A percentile compares a stretch with the other conserved stretches of the same genome.
Evolutionary conservation across 2,113 vertebrate genomes (phyloP).

Genomic region (Poeciliopsis retropinna): DNA sequence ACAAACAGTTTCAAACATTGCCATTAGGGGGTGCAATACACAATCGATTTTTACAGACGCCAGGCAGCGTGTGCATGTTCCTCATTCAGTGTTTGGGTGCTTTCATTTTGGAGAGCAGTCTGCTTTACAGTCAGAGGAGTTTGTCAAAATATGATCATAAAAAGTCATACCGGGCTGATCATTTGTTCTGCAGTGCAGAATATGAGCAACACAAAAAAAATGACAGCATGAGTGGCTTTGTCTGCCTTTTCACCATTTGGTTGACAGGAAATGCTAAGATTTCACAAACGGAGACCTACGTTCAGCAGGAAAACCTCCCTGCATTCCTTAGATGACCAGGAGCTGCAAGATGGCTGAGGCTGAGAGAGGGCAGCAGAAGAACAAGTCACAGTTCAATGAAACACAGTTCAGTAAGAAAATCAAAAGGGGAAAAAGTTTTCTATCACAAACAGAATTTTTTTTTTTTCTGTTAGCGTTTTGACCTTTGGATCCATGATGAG

Average conservation of each 20-base stretch:
- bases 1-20: background rate
- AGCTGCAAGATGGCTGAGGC: background rate
- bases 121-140: too few relatives aligned
- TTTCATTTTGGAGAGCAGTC: background rate
- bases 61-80: background rate
- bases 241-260: background rate
- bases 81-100: background rate
- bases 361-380: too few relatives aligned
- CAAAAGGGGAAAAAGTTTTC: too few relatives aligned
- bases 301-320: background rate
- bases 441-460: too few relatives aligned
- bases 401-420: too few relatives aligned
- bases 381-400: too few relatives aligned
- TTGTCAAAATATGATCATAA: background rate
- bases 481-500: too few relatives aligned
- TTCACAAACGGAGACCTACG: background rate
- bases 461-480: too few relatives aligned
- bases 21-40: background rate
- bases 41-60: background rate
- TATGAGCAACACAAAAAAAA: background rate
- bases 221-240: background rate
- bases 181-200: background rate
- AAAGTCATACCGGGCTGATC: background rate
- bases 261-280: background rate
- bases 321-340: background rate